Base-by-base conservation (phyloP, 2,888 invertebrate species). In the Zhuqinia jingwanae region DNA sequence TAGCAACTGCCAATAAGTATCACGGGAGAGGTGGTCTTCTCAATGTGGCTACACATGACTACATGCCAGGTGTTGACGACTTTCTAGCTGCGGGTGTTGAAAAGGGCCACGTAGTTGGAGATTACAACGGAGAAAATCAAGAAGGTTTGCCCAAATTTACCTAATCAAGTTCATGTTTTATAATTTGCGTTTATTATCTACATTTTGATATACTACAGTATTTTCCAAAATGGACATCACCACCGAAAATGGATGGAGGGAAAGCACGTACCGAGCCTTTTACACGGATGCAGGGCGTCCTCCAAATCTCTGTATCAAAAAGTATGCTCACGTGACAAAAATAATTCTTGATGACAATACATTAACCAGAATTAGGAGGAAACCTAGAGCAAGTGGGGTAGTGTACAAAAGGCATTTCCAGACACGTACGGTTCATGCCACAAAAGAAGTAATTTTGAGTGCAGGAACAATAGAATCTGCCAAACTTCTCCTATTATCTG, bases 261-360 rank as follows among this genome's bases (percentile, higher is more conserved):
- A 80, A 30, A 81, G 77, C 45, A 68, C 47, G 0, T 86, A 81
- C 36, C 5, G 81, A 25, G 80, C 86, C 17, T 86, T 81, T 45
- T 86, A 86, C 68, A 20, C 17, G 30, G 81, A 81, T 20, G 63
- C 78, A 0, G 80, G 73, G n/a, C 68, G 84, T 17, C 73, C 85
- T 11, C 17, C 10, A 2, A 89, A 89, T 45, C 42, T 89, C 0
- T 78, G 86, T 36, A 88, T 89, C 8, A 56, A 81, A 30, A 90
- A 90, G 58, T 78, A 77, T 45, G 88, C 89, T 0, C 53, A 81
- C 13, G 90, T 87, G 0, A 87, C 77, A 0, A 88, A 89, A 78
- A 30, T 75, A n/a, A n/a, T n/a, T n/a, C n/a, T n/a, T n/a, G n/a
- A n/a, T n/a, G n/a, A n/a, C n/a, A n/a, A 2, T 2, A 65, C 15